Percentiles rank a stretch among this genome's conserved stretches.
These are phyloP conservation scores for Alauda arvensis DNA, from an alignment of 2,797 vertebrate genomes.

Conservation along the genomic window DNA sequence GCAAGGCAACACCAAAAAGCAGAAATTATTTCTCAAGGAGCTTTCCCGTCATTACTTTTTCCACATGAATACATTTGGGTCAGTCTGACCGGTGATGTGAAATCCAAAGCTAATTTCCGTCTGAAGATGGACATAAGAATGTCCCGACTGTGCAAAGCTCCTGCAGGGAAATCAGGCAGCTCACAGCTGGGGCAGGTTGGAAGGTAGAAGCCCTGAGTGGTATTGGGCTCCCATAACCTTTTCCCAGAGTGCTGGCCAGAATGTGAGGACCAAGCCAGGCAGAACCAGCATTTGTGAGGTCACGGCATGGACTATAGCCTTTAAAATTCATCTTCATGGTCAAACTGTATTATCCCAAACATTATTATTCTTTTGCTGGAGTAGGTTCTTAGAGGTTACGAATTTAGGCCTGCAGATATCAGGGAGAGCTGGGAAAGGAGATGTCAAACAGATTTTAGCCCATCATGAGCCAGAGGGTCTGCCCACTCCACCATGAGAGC, in stretches of 20 bases:
- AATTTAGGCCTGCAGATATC: not conserved
- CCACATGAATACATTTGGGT: not conserved
- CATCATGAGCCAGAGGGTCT: not conserved
- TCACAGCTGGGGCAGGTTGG: not conserved
- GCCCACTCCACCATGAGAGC: not conserved
- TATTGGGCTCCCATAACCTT: not conserved
- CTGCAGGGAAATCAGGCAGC: not conserved
- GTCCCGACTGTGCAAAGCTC: not conserved
- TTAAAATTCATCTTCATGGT: not conserved
- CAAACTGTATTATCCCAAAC: not conserved
- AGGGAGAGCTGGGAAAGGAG: rapidly evolving
- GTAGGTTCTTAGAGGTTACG: not conserved
- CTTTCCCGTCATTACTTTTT: not conserved
- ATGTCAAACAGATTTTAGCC: not conserved
- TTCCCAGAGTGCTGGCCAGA: not conserved
- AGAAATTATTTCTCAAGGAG: slow-evolving; percentile 39
- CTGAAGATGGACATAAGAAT: not conserved
- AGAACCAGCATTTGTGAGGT: not conserved
- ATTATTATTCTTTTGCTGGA: not conserved
- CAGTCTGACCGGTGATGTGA: not conserved
- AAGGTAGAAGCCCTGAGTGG: not conserved
- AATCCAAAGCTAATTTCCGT: not conserved
- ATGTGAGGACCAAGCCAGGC: not conserved
- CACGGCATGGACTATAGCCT: not conserved
- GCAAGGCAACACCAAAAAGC: not conserved